These are phyloP conservation scores for Tillus elongatus DNA, from an alignment of 2,888 invertebrate genomes.

Conservation along the genomic window DNA sequence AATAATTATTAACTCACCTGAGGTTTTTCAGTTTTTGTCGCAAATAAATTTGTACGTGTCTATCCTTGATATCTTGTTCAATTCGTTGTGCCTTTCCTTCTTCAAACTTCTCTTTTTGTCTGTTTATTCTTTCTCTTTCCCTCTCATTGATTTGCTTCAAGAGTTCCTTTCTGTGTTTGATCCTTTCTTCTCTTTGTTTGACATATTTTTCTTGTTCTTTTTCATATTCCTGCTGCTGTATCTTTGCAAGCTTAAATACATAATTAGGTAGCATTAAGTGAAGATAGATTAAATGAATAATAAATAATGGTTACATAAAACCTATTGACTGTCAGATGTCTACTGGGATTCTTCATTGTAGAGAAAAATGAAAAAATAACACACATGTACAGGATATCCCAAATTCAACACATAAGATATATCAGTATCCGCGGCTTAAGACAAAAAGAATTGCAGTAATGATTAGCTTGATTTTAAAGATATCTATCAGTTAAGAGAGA, in stretches of 20 bases:
- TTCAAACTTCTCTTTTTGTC: conserved; percentile 53
- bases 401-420: too few relatives aligned
- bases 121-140: conserved; percentile 53
- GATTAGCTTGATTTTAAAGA: too few relatives aligned
- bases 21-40: conserved; percentile 51
- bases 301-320: too few relatives aligned
- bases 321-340: too few relatives aligned
- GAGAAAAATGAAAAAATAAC: too few relatives aligned
- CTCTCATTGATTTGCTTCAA: conserved; percentile 63
- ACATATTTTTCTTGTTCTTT: conserved; percentile 39
- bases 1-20: conserved; percentile 36
- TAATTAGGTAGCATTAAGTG: too few relatives aligned
- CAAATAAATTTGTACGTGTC: conserved; percentile 44
- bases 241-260: conserved; percentile 44
- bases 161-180: conserved; percentile 53
- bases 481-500: too few relatives aligned
- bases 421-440: too few relatives aligned
- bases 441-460: too few relatives aligned
- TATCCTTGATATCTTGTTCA: conserved; percentile 50
- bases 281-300: too few relatives aligned
- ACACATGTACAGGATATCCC: too few relatives aligned
- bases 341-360: too few relatives aligned
- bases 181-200: conserved; percentile 39
- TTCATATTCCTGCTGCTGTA: conserved; percentile 39
- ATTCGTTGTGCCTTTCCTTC: conserved; percentile 56